These are phyloP conservation scores for Chrosomus eos DNA, from an alignment of 2,797 vertebrate genomes.

Conservation along the genomic window DNA sequence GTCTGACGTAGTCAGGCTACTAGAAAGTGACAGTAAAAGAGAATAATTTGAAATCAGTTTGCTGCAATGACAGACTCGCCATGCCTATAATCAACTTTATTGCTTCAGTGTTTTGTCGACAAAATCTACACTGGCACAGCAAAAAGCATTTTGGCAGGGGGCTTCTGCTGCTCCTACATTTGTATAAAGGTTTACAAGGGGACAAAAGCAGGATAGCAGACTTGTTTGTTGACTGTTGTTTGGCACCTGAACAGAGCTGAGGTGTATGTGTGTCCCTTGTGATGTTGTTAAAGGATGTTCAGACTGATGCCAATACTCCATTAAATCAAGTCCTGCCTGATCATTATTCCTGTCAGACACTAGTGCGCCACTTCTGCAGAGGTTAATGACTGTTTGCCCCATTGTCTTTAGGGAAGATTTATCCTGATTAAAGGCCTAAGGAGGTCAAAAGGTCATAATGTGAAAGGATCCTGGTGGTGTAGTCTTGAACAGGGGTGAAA, in stretches of 20 bases:
- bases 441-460: conserved; percentile 41
- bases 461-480: background rate
- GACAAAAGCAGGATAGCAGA: background rate
- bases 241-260: background rate
- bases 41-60: background rate
- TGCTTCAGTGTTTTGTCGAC: background rate
- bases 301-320: conserved; percentile 27
- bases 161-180: background rate
- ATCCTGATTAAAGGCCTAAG: conserved; percentile 51
- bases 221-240: background rate
- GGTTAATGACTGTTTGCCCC: conserved; percentile 49
- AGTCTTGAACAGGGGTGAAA: background rate
- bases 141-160: background rate
- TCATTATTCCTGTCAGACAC: conserved; percentile 36
- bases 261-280: conserved; percentile 12
- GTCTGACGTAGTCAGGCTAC: too few relatives aligned
- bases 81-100: background rate
- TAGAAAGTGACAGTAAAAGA: background rate
- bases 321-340: conserved; percentile 20
- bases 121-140: background rate
- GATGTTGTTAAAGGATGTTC: conserved; percentile 35
- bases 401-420: conserved; percentile 51
- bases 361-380: conserved; percentile 1
- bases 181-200: background rate
- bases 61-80: background rate